Evolutionary conservation across 1,140 invertebrate genomes (phyloP), one percentile per base, ranked within the genome.

Genomic region (Drosophila repletoides): DNA sequence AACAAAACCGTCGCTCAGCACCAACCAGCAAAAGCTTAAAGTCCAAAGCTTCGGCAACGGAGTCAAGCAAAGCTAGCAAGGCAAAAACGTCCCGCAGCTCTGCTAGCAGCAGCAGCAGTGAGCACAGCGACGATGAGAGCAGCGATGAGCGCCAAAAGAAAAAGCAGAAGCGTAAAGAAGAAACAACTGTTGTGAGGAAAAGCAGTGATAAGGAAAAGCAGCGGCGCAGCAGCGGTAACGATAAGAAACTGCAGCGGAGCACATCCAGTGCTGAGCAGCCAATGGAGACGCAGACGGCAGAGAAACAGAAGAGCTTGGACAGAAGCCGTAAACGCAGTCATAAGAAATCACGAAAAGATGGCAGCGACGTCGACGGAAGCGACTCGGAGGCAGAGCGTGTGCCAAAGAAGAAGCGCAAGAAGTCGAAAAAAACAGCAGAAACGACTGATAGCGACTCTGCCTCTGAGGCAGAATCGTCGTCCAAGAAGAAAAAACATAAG

Each of bases 401-500:
- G 91, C 92, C 69, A 56, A 88, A 89, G 17, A 93, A 91, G 66
- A 93, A 91, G 72, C 88, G 74, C 14, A 92, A 91, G 71, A 91
- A 91, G 76, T 88, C 91, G 0, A 89, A 75, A 28, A 89, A 88
- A 46, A 28, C 53, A 5, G 56, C 93, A 38, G 93, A 93, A 1
- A 91, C 93, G 17, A 91, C 91, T 40, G 92, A 92, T 5, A 93
- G 93, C 4, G 93, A 93, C 0, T 93, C 92, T 9, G 92, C 92
- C 64, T 93, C 92, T 1, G 93, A 94, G 31, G 93, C 93, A 36
- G 93, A 93, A 33, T 90, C 91, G 10, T 92, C 92, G 68, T 91
- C 91, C 17, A 93, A 93, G 79, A 92, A 92, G 72, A 94, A 93
- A 86, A 93, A 91, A 69, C 92, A 92, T 69, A 93, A 93, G 83